Evolutionary conservation across 2,797 vertebrate species (phyloP), one percentile per base, ranked within the genome.

Genomic region (Vipera latastei): DNA sequence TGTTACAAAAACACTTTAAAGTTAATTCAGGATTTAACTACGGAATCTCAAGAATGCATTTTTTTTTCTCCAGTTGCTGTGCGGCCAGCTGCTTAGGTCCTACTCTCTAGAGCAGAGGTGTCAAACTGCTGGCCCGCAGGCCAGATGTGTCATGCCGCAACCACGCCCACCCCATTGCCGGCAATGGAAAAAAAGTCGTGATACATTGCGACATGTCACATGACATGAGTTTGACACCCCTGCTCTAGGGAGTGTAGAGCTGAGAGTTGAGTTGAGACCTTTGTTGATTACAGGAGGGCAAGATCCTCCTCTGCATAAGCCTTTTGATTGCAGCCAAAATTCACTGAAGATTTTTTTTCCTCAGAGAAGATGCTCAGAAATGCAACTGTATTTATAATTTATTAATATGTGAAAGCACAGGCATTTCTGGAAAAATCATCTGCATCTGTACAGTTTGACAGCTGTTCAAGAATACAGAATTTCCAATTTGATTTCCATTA

Each of bases 401-500:
- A 69, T 65, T 91, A 92, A 95, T 95, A 93, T 88, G 88, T 22
- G 0, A 91, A 89, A 16, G 0, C 85, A 6, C 22, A 56, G 89
- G 90, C 92, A 92, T 48, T 92, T 95, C 89, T 51, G 55, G 85
- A 93, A 63, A 92, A 38, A 93, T 26, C 91, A 95, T 89, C 90
- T 92, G 0, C 94, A 61, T 0, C 88, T 53, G 90, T 95, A 65
- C 90, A 95, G 88, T 90, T 95, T 2, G 2, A 25, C 94, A 88
- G 91, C 65, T 0, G 44, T 88, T 85, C 2, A 87, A 51, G 4
- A 55, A 44, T 32, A 65, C 53, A 94, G 73, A 96, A 96, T 96
- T 91, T 63, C 92, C 73, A 14, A 26, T 83, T 91, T 96, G 83
- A 96, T 95, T 92, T 90, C 93, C 92, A 94, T 92, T 91, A 28